A percentile compares a stretch with the other conserved stretches of the same genome.
Conservation (phyloP, 1,140 invertebrate species). For the Hylaeus anthracinus region DNA sequence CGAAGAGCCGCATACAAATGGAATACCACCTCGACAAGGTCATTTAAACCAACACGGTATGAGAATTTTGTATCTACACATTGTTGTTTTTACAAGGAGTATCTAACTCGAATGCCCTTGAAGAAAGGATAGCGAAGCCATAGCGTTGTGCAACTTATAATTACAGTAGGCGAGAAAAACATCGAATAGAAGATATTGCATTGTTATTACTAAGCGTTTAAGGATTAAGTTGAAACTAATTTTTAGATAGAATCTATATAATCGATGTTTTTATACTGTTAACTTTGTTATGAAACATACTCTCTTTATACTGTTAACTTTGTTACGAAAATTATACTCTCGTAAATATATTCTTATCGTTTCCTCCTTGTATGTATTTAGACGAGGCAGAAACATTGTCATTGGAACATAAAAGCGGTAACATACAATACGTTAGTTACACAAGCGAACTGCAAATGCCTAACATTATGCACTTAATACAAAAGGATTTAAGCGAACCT, state of each 20-base stretch:
- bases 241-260: not conserved
- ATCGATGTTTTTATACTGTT: not conserved
- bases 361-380: conserved; percentile 45
- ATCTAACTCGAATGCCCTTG: not conserved
- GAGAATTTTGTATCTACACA: conserved; percentile 23
- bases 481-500: conserved; percentile 99
- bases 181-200: not conserved
- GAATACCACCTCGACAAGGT: conserved; percentile 70
- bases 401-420: conserved; percentile 68
- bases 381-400: conserved; percentile 68
- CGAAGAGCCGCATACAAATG: conserved; percentile 72
- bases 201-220: not conserved
- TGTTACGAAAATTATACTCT: not conserved
- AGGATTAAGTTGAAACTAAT: not conserved
- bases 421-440: conserved; percentile 86
- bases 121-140: not conserved
- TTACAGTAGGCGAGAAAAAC: not conserved
- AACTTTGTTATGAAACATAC: not conserved
- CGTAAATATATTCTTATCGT: not conserved
- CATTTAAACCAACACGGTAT: conserved; percentile 76
- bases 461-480: conserved; percentile 98
- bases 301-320: not conserved
- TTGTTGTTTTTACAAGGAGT: not conserved
- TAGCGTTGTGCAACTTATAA: not conserved
- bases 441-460: conserved; percentile 96